These are phyloP conservation scores for Alosa alosa DNA, from an alignment of 2,113 vertebrate genomes.

Conservation along the genomic window DNA sequence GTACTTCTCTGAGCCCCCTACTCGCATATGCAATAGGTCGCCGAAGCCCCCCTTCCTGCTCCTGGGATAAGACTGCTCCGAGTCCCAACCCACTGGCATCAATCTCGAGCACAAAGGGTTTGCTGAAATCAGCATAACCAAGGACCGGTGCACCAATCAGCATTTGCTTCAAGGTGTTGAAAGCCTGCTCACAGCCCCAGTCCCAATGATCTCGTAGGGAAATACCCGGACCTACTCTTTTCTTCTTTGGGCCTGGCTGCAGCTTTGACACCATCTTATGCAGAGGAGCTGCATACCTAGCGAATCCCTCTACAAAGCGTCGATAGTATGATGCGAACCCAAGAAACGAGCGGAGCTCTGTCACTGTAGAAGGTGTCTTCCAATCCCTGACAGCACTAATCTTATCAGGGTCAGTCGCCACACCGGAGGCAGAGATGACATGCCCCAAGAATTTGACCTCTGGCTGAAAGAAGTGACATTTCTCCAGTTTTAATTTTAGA, in stretches of 20 bases:
- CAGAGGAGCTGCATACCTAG: too few relatives aligned
- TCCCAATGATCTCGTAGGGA: neutral
- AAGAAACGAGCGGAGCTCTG: too few relatives aligned
- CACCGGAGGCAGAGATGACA: too few relatives aligned
- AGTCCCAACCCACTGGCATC: conserved; percentile 14
- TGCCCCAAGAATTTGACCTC: too few relatives aligned
- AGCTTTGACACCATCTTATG: neutral
- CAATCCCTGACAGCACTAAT: too few relatives aligned
- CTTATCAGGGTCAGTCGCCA: too few relatives aligned
- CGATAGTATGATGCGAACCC: too few relatives aligned
- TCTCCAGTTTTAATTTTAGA: conserved; percentile 16
- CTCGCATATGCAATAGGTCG: conserved; percentile 25
- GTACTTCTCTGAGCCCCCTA: conserved; percentile 22
- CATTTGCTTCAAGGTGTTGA: neutral
- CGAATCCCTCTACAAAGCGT: too few relatives aligned
- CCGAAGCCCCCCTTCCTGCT: neutral
- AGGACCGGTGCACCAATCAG: conserved; percentile 20
- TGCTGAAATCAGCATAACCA: conserved; percentile 19
- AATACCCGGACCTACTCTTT: conserved; percentile 16
- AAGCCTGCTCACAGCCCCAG: neutral
- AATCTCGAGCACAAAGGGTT: conserved; percentile 25
- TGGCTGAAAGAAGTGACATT: conserved; percentile 8
- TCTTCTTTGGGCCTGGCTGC: neutral
- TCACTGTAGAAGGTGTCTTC: too few relatives aligned
- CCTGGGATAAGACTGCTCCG: conserved; percentile 18